Evolutionary conservation across 2,797 vertebrate species (phyloP), one percentile per base, ranked within the genome.

Genomic region (Peromyscus attwateri): DNA sequence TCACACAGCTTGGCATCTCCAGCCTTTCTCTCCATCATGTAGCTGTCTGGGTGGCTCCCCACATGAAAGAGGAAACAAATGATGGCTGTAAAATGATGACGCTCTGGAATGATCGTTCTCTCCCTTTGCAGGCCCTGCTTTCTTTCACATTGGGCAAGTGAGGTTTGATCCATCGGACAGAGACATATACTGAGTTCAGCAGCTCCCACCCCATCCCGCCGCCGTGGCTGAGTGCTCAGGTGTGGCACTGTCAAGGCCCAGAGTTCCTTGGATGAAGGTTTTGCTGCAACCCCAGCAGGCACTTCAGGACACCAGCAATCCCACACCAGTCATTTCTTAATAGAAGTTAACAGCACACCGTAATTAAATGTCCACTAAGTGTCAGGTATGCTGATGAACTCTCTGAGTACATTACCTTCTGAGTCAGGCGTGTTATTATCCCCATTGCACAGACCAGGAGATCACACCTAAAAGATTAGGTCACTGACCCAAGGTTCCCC

Each of bases 21-120:
- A 83, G 37, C 9, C 71, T 92, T 52, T 60, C n/a, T 82, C 80
- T 94, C 94, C 84, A 85, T 14, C 87, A 31, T 46, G 40, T 34
- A 12, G 27, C 34, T 81, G 4, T 92, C 84, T 92, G 68, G 73
- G 83, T 70, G 76, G 46, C 11, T 95, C 75, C 79, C 76, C 71
- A 68, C n/a, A 66, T 31, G 12, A 43, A 96, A 43, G 76, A 91
- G 66, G 66, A 96, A 90, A 92, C 49, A n/a, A 92, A 73, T 70
- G 21, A 34, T 16, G 55, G 57, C 40, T 93, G 19, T 71, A 93
- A 89, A 95, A 75, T 27, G 23, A 93, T 37, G 37, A 52, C 29
- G 57, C 52, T 87, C 85, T 31, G 46, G 6, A 46, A 9, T 23
- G 25, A 79, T 82, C 77, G 82, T 96, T 60, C 70, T 84, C 37